Evolutionary conservation across 2,797 vertebrate species (phyloP).

Genomic region (Danio choprae): DNA sequence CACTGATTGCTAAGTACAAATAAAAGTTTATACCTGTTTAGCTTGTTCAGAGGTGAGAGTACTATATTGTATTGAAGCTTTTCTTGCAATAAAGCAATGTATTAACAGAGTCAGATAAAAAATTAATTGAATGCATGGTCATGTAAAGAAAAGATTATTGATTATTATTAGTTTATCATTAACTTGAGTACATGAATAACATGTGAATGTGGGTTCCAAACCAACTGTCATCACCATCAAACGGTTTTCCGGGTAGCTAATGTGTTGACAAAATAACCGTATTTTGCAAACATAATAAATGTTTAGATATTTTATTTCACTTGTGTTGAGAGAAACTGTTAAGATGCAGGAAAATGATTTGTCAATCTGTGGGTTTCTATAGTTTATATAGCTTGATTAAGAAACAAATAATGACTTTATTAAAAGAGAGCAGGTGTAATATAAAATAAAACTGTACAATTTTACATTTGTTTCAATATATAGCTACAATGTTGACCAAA

Average conservation of each 20-base stretch:
- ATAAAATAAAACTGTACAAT: neutral
- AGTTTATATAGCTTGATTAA: no score
- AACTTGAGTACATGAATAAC: neutral
- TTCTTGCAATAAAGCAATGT: neutral
- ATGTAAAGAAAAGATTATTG: neutral
- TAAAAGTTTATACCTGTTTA: neutral
- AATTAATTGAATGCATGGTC: neutral
- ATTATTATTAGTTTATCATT: neutral
- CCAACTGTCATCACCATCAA: neutral
- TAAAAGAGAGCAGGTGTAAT: neutral
- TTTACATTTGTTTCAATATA: neutral
- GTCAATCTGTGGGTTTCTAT: no score
- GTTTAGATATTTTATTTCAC: neutral
- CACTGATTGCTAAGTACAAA: neutral
- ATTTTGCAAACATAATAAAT: slow-evolving; percentile 15
- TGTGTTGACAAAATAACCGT: neutral
- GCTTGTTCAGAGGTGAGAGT: neutral
- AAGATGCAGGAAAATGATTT: no score
- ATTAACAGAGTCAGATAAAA: neutral
- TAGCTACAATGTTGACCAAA: neutral
- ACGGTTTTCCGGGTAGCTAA: neutral
- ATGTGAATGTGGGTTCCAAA: neutral
- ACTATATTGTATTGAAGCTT: neutral
- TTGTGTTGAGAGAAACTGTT: neutral
- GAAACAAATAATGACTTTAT: no score